Base-by-base conservation (phyloP, 1,140 invertebrate species). In the Temnothorax longispinosus region DNA sequence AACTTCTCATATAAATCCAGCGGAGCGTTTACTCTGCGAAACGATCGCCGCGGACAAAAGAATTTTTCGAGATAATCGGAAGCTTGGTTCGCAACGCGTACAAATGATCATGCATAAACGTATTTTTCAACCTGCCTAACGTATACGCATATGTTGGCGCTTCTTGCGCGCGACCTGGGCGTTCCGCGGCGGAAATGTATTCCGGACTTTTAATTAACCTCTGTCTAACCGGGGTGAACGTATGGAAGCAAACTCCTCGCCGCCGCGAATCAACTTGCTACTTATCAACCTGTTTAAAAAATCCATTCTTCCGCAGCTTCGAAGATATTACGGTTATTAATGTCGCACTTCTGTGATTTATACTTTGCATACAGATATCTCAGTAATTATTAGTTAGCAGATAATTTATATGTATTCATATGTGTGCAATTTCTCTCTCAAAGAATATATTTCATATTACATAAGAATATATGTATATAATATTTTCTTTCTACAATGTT, bases 201-300 rank as follows among this genome's bases (percentile, higher is more conserved):
- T 71, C 65, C 78, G 65, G 50, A 81, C 78, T 81, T 81, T 81
- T 81, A 81, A 81, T 81, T 81, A 81, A 81, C 78, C 78, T 81
- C 78, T 81, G 78, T 81, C 78, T 81, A 81, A 81, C 78, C 78
- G 78, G 11, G 65, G 78, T 81, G 78, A 81, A 71, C 38, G 47
- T 58, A 47, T 81, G 65, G 6, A 54, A 32, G 44, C 21, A 7
- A 50, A 56, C 21, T 56, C 27, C 15, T 38, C 50, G 41, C 47
- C 60, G 44, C 76, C 44, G 76, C 62, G 62, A 67, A 32, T 71
- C 78, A 67, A 71, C 50, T 71, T 21, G 47, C n/a, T 52, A 27
- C n/a, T 69, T 54, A 54, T 54, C 52, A 54, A n/a, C 18, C 52
- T 54, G 15, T 6, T 54, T 81, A 21, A 56, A 81, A 81, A 81